These are phyloP conservation scores for Catajapyx aquilonaris DNA, from an alignment of 1,140 invertebrate species.

Conservation along the genomic window DNA sequence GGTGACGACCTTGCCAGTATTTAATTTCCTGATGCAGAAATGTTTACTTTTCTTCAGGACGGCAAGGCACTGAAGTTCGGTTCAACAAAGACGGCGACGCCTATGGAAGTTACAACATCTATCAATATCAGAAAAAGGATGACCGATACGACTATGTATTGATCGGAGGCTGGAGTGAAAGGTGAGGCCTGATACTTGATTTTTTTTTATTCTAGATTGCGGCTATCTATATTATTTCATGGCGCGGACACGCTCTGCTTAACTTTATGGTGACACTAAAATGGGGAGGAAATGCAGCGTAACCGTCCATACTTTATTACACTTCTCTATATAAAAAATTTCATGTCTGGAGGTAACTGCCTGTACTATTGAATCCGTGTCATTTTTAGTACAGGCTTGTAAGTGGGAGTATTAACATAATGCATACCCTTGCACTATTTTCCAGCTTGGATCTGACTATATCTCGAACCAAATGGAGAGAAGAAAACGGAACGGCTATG, in stretches of 20 bases:
- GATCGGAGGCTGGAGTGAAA: constrained; percentile 37
- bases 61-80: constrained; percentile 33
- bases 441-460: too few species aligned
- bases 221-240: not conserved
- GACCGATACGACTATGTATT: constrained; percentile 33
- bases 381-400: not conserved
- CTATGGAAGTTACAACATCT: constrained; percentile 43
- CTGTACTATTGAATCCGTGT: not conserved
- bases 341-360: not conserved
- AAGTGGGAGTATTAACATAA: not conserved
- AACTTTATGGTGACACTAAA: not conserved
- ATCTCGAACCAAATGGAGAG: not conserved
- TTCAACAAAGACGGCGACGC: constrained; percentile 42
- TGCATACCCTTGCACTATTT: not conserved
- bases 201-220: constrained; percentile 4
- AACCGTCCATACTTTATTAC: not conserved
- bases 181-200: constrained; percentile 17
- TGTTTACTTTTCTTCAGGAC: constrained; percentile 22
- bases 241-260: not conserved
- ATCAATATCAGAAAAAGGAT: constrained; percentile 34
- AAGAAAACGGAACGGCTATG: constrained; percentile 14
- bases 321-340: not conserved
- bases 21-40: too few species aligned
- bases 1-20: too few species aligned
- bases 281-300: not conserved